Conservation (phyloP, 1,140 invertebrate genomes). For the Vollenhovia emeryi region DNA sequence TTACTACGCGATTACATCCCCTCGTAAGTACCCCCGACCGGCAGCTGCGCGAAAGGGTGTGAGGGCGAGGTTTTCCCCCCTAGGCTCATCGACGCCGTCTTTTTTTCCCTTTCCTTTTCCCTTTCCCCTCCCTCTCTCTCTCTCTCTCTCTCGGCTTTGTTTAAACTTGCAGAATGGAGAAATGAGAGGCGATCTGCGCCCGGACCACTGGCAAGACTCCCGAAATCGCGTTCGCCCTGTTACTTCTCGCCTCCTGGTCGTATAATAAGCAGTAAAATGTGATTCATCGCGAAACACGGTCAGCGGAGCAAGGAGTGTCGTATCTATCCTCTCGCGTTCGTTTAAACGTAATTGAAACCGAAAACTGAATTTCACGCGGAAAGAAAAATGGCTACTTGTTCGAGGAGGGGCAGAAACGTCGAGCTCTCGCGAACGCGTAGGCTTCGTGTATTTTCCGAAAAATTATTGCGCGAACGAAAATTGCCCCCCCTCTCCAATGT, state of each 20-base stretch:
- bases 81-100: slow-evolving; percentile 19
- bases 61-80: background rate
- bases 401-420: background rate
- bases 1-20: slow-evolving; percentile 80
- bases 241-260: slow-evolving; percentile 21
- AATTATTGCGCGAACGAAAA: background rate
- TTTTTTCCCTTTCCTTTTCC: background rate
- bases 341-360: slow-evolving; percentile 27
- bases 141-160: background rate
- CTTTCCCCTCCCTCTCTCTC: slow-evolving; percentile 2
- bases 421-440: background rate
- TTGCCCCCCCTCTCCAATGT: background rate
- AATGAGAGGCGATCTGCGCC: slow-evolving; percentile 69
- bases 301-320: background rate
- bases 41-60: slow-evolving; percentile 9
- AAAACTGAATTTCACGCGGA: background rate
- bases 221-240: slow-evolving; percentile 60
- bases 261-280: slow-evolving; percentile 49
- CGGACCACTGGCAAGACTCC: slow-evolving; percentile 76
- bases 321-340: background rate
- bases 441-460: background rate
- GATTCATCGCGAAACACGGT: slow-evolving; percentile 50
- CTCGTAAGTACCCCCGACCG: slow-evolving; percentile 63
- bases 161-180: slow-evolving; percentile 73
- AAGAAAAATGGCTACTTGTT: background rate